Evolutionary conservation across 2,888 invertebrate genomes (phyloP).

Genomic region (Laspeyria flexula): DNA sequence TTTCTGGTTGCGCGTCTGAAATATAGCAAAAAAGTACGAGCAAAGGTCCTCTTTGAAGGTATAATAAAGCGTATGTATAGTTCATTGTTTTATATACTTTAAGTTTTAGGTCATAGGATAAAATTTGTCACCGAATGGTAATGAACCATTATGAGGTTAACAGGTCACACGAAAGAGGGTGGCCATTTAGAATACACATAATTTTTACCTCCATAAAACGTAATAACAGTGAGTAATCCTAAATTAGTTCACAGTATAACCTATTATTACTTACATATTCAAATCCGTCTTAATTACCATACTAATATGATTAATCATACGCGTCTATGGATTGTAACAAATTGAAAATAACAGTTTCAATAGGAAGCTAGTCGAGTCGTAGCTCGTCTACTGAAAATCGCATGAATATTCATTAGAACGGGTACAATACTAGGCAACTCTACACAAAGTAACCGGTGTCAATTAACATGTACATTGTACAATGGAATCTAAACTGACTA

Average conservation of each 20-base stretch:
- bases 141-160: no score
- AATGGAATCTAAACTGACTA: conserved; percentile 1
- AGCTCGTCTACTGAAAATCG: conserved; percentile 15
- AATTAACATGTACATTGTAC: conserved; percentile 47
- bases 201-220: no score
- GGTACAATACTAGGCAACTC: conserved; percentile 25
- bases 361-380: conserved; percentile 9
- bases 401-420: conserved; percentile 48
- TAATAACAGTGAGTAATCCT: not conserved
- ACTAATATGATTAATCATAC: conserved; percentile 26
- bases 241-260: not conserved
- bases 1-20: no score
- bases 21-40: no score
- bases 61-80: no score
- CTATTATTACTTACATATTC: conserved; percentile 21
- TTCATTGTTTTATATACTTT: no score
- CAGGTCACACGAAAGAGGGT: no score
- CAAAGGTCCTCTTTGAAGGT: no score
- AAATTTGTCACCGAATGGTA: no score
- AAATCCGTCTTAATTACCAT: conserved; percentile 26
- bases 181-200: no score
- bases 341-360: conserved; percentile 43
- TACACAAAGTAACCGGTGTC: conserved; percentile 49
- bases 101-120: no score
- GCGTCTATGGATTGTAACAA: conserved; percentile 27